These are phyloP conservation scores for Lanistes nyassanus DNA, from an alignment of 1,140 invertebrate species.

Conservation along the genomic window DNA sequence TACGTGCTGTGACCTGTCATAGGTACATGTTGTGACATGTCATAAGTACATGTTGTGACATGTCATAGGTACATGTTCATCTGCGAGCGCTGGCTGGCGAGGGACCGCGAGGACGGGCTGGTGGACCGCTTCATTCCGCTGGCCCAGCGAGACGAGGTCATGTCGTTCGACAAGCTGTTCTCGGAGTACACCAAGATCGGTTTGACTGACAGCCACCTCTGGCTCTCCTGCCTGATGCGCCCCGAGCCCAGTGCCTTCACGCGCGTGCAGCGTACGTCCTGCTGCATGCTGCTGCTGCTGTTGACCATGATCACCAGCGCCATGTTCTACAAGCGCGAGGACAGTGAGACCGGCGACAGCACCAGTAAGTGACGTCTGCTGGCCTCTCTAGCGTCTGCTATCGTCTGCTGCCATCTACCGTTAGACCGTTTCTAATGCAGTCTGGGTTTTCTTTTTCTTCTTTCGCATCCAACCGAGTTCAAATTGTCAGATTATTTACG, in stretches of 20 bases:
- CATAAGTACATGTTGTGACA: not conserved
- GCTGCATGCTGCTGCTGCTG: conserved; percentile 70
- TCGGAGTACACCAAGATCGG: conserved; percentile 65
- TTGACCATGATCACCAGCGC: conserved; percentile 72
- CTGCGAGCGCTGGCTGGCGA: conserved; percentile 59
- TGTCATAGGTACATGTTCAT: conserved; percentile 54
- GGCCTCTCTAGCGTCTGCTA: no score
- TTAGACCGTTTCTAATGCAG: no score
- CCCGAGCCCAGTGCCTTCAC: conserved; percentile 71
- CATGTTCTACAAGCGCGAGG: conserved; percentile 68
- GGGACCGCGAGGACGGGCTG: conserved; percentile 56
- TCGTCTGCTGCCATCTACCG: no score
- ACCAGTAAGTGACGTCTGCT: no score
- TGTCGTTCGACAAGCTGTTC: conserved; percentile 60
- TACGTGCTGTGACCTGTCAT: no score
- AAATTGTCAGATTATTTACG: no score
- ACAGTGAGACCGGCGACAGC: not conserved
- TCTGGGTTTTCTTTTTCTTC: no score
- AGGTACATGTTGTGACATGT: conserved; percentile 27
- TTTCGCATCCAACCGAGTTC: no score
- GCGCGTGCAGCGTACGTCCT: conserved; percentile 69
- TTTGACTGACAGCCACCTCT: conserved; percentile 71
- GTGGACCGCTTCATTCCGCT: conserved; percentile 59
- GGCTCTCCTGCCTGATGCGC: conserved; percentile 71
- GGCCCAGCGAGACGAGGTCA: conserved; percentile 46